Base-by-base conservation (phyloP, 2,888 invertebrate species). In the Hylaea fasciaria region DNA sequence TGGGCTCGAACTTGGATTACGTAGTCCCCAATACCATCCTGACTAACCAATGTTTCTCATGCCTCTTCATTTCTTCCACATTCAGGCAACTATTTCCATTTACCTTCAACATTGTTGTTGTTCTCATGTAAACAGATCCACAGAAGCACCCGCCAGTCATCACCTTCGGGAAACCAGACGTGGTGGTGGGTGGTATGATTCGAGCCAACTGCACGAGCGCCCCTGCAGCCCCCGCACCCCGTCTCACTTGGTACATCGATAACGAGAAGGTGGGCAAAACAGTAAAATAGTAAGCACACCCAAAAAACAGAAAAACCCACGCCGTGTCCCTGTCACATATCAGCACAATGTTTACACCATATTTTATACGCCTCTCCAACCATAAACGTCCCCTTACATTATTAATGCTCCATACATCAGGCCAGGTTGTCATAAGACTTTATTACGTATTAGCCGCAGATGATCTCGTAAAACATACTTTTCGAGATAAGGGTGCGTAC, bases 191-290 rank as follows among this genome's bases (percentile, higher is more conserved):
- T 0, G 96, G 96, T 32, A 86, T 93, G 59, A 89, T 96, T 17
- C 94, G 95, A 65, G 95, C 96, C 1, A 96, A 96, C 82, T 96
- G 96, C 81, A 95, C 96, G 0, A 95, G 95, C 52, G 94, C 95
- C 0, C 94, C 95, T 0, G 95, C 96, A 14, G 93, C 94, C 69
- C 96, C 96, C 12, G 94, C 95, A 39, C 95, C 96, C 10, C 93
- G 94, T 56, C 94, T 96, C 67, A 95, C 95, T 39, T 96, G 96
- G 96, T 94, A 95, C 77, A 95, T 96, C 74, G 96, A 96, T 76
- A 95, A 95, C 76, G 93, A 94, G 81, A 94, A 95, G 94, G 96
- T 95, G 83, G 60, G 53, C 13, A n/a, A 35, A 35, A 8, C 9
- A 8, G 35, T 8, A 11, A 11, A 35, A 11, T 35, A n/a, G n/a